Conservation (phyloP, 2,888 invertebrate species). For the Leptogaster cylindrica region DNA sequence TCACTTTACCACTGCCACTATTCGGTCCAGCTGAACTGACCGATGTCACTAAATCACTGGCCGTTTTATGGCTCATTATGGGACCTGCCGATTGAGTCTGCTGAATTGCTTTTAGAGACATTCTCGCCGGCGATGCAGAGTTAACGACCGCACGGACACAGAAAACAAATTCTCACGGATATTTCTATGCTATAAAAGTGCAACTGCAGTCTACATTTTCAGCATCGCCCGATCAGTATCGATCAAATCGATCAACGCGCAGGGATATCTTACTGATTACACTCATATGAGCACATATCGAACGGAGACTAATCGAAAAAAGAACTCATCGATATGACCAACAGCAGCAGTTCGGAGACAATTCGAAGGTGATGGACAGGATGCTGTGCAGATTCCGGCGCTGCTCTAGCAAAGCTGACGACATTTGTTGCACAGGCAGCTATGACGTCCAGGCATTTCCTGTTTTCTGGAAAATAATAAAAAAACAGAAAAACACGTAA, state of each 20-base stretch:
- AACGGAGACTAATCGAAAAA: constrained; percentile 29
- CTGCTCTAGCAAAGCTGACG: constrained; percentile 14
- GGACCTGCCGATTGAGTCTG: constrained; percentile 42
- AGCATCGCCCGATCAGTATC: constrained; percentile 24
- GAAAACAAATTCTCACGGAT: no score
- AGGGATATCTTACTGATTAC: constrained; percentile 29
- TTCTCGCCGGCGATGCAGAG: neutral
- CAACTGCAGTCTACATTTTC: constrained; percentile 32
- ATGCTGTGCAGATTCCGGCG: constrained; percentile 3
- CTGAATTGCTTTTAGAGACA: constrained; percentile 47
- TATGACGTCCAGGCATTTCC: constrained; percentile 38
- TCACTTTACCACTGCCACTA: constrained; percentile 36
- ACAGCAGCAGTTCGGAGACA: constrained; percentile 25
- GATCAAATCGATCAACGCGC: neutral
- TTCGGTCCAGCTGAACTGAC: constrained; percentile 35
- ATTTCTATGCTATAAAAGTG: constrained; percentile 28
- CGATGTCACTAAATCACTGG: constrained; percentile 52
- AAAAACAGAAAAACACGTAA: constrained; percentile 4
- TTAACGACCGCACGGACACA: constrained; percentile 10
- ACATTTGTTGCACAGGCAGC: constrained; percentile 28
- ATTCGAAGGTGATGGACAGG: constrained; percentile 31
- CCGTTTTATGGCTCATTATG: constrained; percentile 48
- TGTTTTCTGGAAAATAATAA: constrained; percentile 32
- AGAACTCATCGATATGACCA: constrained; percentile 6
- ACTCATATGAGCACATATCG: constrained; percentile 26